Evolutionary conservation across 2,888 invertebrate genomes (phyloP), one percentile per base, ranked within the genome.

Genomic region (Drosophila falleni): DNA sequence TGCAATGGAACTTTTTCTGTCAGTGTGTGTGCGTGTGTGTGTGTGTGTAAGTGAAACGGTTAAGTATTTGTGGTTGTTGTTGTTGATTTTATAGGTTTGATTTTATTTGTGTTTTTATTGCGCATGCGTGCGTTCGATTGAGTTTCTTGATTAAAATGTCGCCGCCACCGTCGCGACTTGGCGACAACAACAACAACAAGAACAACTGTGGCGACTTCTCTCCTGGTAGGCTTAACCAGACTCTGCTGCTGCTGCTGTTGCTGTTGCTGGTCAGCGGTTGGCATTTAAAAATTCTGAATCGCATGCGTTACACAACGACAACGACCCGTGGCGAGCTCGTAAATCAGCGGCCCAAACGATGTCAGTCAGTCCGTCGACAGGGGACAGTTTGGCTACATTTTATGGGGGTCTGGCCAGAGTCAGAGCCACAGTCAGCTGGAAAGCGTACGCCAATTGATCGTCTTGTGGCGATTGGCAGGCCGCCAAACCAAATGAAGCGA

Each of bases 51-150:
- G 75, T 78, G 75, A 84, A 83, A 84, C 78, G 82, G 80, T 74
- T 74, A 62, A 64, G 60, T 73, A 65, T 78, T 69, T 46, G 44
- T 53, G 15, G 39, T 39, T 47, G 42, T 51, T 35, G 51, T n/a
- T 33, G 41, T 70, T 71, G 84, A 72, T 74, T 81, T 82, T 75
- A 78, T 80, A 62, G 81, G 71, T 81, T 81, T 77, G 77, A 83
- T 78, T 82, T 74, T 67, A 71, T 74, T 60, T 74, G 74, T 75
- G 71, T 78, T 87, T 90, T 91, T 90, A 90, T 90, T 87, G 89
- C 85, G 83, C 90, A 90, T 91, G 91, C 91, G 91, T 91, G 91
- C 87, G 89, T 87, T 89, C 91, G 91, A 91, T 91, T 89, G 83
- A 85, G 74, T 87, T 88, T 89, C 78, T 89, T 89, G 90, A 90